Percentiles rank a stretch among this genome's conserved stretches.
Conservation (phyloP, 2,113 vertebrate species). For the Crypturellus undulatus region DNA sequence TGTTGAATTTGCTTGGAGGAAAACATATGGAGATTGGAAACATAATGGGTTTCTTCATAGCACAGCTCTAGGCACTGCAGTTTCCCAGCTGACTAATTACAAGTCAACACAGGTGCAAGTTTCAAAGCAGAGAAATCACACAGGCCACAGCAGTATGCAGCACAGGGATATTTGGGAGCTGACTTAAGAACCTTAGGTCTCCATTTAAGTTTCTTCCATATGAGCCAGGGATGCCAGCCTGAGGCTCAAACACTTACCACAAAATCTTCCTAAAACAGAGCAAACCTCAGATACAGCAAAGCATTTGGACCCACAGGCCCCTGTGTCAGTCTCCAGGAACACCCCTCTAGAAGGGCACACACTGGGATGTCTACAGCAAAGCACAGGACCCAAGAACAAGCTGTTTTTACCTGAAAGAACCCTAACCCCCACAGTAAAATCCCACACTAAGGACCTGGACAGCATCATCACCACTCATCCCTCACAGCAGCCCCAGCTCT, state of each 20-base stretch:
- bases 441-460: neutral
- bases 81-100: neutral
- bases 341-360: fast-evolving
- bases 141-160: neutral
- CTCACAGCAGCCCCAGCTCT: neutral
- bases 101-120: neutral
- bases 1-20: neutral
- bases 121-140: neutral
- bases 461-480: neutral
- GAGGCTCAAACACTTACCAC: neutral
- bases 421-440: neutral
- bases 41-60: neutral
- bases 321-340: neutral
- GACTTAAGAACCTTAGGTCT: neutral
- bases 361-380: fast-evolving
- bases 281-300: neutral
- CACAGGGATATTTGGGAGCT: neutral
- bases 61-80: neutral
- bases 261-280: neutral
- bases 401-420: neutral
- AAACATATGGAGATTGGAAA: neutral
- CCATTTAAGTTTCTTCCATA: neutral
- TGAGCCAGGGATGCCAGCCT: neutral
- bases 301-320: neutral
- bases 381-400: neutral